phyloP scores from a whole-genome alignment of 2,888 invertebrate species.

The Pogonocherus hispidulus region DNA sequence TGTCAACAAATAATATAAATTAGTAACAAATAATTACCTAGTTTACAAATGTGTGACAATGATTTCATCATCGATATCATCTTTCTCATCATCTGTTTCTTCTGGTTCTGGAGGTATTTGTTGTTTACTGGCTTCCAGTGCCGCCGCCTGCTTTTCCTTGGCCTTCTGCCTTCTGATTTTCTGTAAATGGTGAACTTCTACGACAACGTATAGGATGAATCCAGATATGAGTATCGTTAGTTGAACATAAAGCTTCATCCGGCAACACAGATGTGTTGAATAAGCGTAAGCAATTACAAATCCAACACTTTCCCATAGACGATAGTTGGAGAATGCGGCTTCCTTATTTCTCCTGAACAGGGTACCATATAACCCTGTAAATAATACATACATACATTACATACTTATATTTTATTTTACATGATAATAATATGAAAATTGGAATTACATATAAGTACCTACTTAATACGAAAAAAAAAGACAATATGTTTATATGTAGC shows the following conservation, averaged over 20 bases:
- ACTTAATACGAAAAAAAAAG: no score
- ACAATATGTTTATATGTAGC: no score
- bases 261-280: slow-evolving; percentile 87
- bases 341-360: slow-evolving; percentile 91
- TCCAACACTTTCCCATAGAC: slow-evolving; percentile 91
- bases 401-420: no score
- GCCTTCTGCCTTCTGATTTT: slow-evolving; percentile 84
- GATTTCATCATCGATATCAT: slow-evolving; percentile 90
- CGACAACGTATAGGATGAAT: slow-evolving; percentile 82
- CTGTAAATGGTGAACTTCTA: slow-evolving; percentile 86
- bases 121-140: slow-evolving; percentile 73
- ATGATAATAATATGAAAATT: no score
- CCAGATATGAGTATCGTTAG: slow-evolving; percentile 82
- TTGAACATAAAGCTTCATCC: slow-evolving; percentile 89
- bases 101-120: slow-evolving; percentile 71
- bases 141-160: slow-evolving; percentile 74
- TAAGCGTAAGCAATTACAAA: slow-evolving; percentile 93
- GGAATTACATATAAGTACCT: no score
- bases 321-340: slow-evolving; percentile 92
- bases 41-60: slow-evolving; percentile 85
- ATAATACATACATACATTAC: slow-evolving; percentile 18
- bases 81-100: slow-evolving; percentile 89
- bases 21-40: neutral
- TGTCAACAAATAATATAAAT: no score
- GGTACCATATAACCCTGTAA: slow-evolving; percentile 85